Percentiles rank a stretch among this genome's conserved stretches.
These are phyloP conservation scores for Galeruca laticollis DNA, from an alignment of 2,888 invertebrate species.

Conservation along the genomic window DNA sequence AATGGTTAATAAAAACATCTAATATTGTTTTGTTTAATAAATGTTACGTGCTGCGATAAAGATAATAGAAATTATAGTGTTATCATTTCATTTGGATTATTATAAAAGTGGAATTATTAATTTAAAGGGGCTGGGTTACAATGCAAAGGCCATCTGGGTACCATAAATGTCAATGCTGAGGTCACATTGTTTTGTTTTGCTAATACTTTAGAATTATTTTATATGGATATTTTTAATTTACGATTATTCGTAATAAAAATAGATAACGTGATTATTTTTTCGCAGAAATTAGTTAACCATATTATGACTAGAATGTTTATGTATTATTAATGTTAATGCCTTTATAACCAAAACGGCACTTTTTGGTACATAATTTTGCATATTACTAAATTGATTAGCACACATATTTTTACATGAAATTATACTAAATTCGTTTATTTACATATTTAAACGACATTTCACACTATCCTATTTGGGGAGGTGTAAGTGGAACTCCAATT, in stretches of 20 bases:
- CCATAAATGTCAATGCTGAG: slow-evolving; percentile 58
- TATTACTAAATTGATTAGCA: not conserved
- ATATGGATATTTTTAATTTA: not conserved
- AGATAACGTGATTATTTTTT: no score
- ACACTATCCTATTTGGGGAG: no score
- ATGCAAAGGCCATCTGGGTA: slow-evolving; percentile 34
- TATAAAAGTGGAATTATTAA: not conserved
- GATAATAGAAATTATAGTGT: not conserved
- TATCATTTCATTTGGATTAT: not conserved
- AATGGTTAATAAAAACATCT: not conserved
- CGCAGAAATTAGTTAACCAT: not conserved
- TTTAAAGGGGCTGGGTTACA: slow-evolving; percentile 31
- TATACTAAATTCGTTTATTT: slow-evolving; percentile 5
- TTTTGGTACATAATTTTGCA: not conserved
- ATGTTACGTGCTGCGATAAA: not conserved
- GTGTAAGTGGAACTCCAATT: no score
- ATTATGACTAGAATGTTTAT: not conserved
- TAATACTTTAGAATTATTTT: slow-evolving; percentile 15
- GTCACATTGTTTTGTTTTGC: slow-evolving; percentile 51
- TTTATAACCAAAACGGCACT: not conserved
- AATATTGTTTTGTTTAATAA: slow-evolving; percentile 1
- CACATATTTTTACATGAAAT: slow-evolving; percentile 1
- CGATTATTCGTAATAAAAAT: not conserved
- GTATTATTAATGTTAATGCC: not conserved
- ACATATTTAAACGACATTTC: not conserved